Conservation (phyloP, 1,140 invertebrate species). For the Heliothis virescens region DNA sequence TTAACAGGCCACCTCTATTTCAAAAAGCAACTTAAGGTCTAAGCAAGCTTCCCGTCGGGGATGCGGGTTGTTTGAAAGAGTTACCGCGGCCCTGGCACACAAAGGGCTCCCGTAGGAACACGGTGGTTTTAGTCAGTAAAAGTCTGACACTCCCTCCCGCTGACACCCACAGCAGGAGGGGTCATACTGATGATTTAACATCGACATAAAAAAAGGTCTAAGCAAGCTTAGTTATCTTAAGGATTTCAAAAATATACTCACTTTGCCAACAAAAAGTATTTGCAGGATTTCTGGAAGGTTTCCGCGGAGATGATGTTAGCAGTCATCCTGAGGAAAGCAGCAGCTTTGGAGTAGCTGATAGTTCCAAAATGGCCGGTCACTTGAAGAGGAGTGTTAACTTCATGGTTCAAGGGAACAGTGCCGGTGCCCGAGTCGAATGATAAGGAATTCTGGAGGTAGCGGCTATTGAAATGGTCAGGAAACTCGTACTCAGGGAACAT, state of each 20-base stretch:
- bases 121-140: no score
- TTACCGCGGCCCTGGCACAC: no score
- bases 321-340: slow-evolving; percentile 92
- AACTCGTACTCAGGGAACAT: slow-evolving; percentile 85
- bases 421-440: slow-evolving; percentile 88
- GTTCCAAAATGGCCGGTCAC: slow-evolving; percentile 89
- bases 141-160: no score
- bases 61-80: no score
- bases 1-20: no score
- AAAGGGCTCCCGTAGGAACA: no score
- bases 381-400: slow-evolving; percentile 85
- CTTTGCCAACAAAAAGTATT: slow-evolving; percentile 82
- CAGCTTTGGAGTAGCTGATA: slow-evolving; percentile 91
- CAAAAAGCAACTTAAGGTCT: no score
- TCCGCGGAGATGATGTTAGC: slow-evolving; percentile 88
- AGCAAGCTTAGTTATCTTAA: not conserved
- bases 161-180: no score
- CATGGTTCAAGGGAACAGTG: slow-evolving; percentile 88
- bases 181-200: no score
- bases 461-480: slow-evolving; percentile 87
- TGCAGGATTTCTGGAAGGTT: slow-evolving; percentile 88
- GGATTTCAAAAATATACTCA: slow-evolving; percentile 54
- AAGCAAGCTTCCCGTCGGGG: slow-evolving; percentile 27
- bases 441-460: slow-evolving; percentile 89
- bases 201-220: no score